phyloP scores from a whole-genome alignment of 2,888 invertebrate species.

The Cacoxenus indagator region DNA sequence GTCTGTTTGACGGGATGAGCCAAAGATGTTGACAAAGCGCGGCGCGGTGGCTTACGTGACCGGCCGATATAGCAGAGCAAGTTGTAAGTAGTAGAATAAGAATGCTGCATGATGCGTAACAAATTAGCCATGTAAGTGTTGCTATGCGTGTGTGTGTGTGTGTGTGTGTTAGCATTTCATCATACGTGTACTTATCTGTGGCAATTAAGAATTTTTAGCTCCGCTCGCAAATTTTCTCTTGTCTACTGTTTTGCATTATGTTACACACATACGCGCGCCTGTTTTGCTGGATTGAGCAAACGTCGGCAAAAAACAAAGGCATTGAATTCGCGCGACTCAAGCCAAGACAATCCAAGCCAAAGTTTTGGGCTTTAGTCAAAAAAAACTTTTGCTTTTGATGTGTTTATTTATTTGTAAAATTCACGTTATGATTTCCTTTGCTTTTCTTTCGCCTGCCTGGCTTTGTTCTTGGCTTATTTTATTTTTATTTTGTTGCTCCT shows the following conservation, averaged over 20 bases:
- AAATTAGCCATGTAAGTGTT: conserved; percentile 34
- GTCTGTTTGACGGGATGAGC: no score
- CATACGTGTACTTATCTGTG: conserved; percentile 60
- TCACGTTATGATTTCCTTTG: conserved; percentile 34
- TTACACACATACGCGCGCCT: neutral
- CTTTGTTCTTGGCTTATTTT: neutral
- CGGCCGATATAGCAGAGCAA: no score
- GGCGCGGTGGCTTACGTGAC: no score
- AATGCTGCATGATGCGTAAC: no score
- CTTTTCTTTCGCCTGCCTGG: neutral
- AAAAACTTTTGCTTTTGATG: conserved; percentile 56
- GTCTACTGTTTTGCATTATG: neutral
- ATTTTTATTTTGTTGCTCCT: neutral
- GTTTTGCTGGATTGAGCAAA: neutral
- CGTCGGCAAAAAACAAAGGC: neutral
- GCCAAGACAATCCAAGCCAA: neutral
- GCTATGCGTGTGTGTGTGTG: conserved; percentile 35
- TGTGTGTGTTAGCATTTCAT: conserved; percentile 29
- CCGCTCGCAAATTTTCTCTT: neutral
- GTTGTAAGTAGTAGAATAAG: no score
- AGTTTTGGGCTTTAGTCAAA: conserved; percentile 13
- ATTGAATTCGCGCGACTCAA: no score
- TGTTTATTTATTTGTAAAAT: conserved; percentile 53
- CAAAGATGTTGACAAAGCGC: no score
- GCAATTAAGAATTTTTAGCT: conserved; percentile 60